phyloP scores from a whole-genome alignment of 2,888 invertebrate species.

The Polydrusus tereticollis region DNA sequence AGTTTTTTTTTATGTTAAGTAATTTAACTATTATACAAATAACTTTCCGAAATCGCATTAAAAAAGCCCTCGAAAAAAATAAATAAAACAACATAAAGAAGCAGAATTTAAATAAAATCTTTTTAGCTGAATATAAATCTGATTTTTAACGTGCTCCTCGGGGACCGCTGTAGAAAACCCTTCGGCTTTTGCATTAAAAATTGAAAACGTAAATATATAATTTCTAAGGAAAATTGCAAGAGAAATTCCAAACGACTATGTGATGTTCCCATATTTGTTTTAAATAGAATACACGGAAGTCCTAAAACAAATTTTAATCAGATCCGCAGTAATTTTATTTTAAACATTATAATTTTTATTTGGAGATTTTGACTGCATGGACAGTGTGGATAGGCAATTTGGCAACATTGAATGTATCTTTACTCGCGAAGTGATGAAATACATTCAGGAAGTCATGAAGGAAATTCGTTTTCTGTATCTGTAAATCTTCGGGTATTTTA shows the following conservation, averaged over 20 bases:
- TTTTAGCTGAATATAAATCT: background rate
- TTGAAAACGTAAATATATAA: conserved; percentile 1
- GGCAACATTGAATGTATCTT: background rate
- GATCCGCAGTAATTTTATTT: background rate
- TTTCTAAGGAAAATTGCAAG: background rate
- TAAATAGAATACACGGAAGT: background rate
- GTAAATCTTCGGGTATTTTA: background rate
- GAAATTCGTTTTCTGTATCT: background rate
- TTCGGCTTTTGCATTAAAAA: conserved; percentile 6
- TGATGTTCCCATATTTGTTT: background rate
- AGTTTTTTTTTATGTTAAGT: no score
- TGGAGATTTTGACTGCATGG: no score
- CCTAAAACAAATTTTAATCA: background rate
- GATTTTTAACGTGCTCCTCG: background rate
- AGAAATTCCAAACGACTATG: background rate
- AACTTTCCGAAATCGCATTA: background rate
- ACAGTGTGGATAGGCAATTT: no score
- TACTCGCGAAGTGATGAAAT: background rate
- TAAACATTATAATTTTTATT: no score
- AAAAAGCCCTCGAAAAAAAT: background rate
- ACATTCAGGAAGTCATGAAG: background rate
- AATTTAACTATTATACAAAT: no score
- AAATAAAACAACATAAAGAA: background rate
- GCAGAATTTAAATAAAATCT: conserved; percentile 1
- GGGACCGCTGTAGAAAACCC: background rate